Percentiles rank a stretch among this genome's conserved stretches.
These are phyloP conservation scores for Geotrupes spiniger DNA, from an alignment of 2,888 invertebrate genomes.

Conservation along the genomic window DNA sequence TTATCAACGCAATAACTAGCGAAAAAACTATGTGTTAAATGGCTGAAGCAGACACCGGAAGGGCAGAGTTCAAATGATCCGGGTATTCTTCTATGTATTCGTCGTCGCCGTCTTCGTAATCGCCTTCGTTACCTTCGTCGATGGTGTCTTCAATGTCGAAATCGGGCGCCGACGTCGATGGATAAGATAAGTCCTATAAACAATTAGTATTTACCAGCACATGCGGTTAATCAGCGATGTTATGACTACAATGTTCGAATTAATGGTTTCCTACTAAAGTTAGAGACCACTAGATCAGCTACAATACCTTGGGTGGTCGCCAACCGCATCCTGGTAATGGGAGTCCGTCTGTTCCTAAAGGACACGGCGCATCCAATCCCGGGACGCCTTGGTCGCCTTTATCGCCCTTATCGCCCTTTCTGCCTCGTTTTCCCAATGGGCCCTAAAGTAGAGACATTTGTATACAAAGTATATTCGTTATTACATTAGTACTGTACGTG, in stretches of 20 bases:
- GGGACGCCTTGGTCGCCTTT: conserved; percentile 97
- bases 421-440: conserved; percentile 82
- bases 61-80: conserved; percentile 49
- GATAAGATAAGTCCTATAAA: conserved; percentile 30
- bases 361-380: conserved; percentile 98
- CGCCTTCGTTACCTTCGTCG: conserved; percentile 39
- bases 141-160: conserved; percentile 55
- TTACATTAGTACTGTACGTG: no score
- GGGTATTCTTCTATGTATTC: conserved; percentile 63
- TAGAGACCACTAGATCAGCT: neutral
- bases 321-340: conserved; percentile 95
- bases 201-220: conserved; percentile 11
- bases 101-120: conserved; percentile 56
- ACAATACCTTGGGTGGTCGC: conserved; percentile 78
- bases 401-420: conserved; percentile 88
- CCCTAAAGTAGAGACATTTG: conserved; percentile 59
- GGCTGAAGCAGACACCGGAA: conserved; percentile 43
- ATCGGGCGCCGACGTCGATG: conserved; percentile 38
- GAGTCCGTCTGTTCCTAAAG: conserved; percentile 91
- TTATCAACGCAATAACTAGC: conserved; percentile 14
- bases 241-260: no score
- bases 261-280: no score
- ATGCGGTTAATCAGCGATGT: conserved; percentile 3
- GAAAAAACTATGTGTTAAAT: conserved; percentile 41
- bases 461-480: conserved; percentile 9